Percentiles rank a stretch among this genome's conserved stretches.
phyloP scores from a whole-genome alignment of 64 coral and sea anemone species.

The Platygyra sinensis region DNA sequence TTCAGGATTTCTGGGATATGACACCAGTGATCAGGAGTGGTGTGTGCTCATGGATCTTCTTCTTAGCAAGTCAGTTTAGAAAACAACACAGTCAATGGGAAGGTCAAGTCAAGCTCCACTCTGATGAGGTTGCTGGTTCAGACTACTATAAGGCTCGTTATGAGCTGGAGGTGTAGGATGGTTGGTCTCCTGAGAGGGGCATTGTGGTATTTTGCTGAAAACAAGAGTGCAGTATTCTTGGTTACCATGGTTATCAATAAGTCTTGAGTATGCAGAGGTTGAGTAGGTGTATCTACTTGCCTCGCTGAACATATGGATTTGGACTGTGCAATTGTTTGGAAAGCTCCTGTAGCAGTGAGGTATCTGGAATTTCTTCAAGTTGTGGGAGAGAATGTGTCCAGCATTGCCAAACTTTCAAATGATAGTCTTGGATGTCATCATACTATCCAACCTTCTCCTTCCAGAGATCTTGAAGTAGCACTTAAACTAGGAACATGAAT shows the following conservation, averaged over 20 bases:
- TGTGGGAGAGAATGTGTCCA: not conserved
- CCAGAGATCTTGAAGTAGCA: slow-evolving; percentile 49
- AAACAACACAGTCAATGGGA: not conserved
- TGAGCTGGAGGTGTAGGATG: slow-evolving; percentile 26
- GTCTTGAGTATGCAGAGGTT: slow-evolving; percentile 24
- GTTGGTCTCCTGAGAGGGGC: slow-evolving; percentile 26
- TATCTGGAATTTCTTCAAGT: not conserved
- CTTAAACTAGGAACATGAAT: slow-evolving; percentile 1
- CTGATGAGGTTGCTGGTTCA: not conserved
- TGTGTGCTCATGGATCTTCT: slow-evolving; percentile 41
- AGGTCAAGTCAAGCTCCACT: slow-evolving; percentile 38
- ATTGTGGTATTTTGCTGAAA: slow-evolving; percentile 34
- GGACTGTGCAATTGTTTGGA: not conserved
- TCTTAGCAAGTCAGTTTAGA: slow-evolving; percentile 42
- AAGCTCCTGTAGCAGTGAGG: slow-evolving; percentile 17
- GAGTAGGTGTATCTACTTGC: slow-evolving; percentile 36
- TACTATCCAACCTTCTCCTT: slow-evolving; percentile 9
- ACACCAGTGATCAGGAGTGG: slow-evolving; percentile 16
- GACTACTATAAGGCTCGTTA: slow-evolving; percentile 7
- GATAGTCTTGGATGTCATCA: not conserved
- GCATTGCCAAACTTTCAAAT: slow-evolving; percentile 5
- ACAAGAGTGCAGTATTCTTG: slow-evolving; percentile 8
- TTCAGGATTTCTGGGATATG: slow-evolving; percentile 15
- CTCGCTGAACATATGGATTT: slow-evolving; percentile 26
- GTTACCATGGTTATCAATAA: not conserved